Percentiles rank a stretch among this genome's conserved stretches.
These are phyloP conservation scores for Pomatorhinus ruficollis DNA, from an alignment of 2,113 vertebrate species.

Conservation along the genomic window DNA sequence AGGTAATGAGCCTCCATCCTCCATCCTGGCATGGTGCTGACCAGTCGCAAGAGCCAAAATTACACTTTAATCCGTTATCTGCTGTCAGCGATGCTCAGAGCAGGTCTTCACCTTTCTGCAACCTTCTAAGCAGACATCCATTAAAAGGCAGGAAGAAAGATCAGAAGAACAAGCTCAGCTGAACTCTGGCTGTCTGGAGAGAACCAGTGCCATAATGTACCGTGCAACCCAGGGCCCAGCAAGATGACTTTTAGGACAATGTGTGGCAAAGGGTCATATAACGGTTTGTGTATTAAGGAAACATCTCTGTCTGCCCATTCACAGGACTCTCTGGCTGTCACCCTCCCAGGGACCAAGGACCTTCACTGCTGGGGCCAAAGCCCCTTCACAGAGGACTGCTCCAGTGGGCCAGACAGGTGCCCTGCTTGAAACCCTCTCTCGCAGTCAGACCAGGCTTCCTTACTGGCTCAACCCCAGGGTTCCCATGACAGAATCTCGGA, in stretches of 20 bases:
- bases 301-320: rapidly evolving
- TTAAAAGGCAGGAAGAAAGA: neutral
- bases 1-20: neutral
- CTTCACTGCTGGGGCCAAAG: neutral
- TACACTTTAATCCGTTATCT: neutral
- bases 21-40: rapidly evolving
- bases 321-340: neutral
- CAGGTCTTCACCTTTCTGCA: neutral
- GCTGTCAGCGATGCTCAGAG: neutral
- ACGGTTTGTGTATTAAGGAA: neutral
- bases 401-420: neutral
- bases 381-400: rapidly evolving
- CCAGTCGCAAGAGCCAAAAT: neutral
- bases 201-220: neutral
- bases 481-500: neutral
- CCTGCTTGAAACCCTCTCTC: neutral
- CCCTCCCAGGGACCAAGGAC: neutral
- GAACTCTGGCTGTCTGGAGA: rapidly evolving
- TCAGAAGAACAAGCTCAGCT: neutral
- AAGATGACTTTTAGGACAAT: neutral
- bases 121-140: neutral
- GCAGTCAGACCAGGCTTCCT: neutral
- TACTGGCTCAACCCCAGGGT: neutral
- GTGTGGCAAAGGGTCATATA: neutral
- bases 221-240: neutral